phyloP scores from a whole-genome alignment of 2,888 invertebrate species.

The Stramonita haemastoma region DNA sequence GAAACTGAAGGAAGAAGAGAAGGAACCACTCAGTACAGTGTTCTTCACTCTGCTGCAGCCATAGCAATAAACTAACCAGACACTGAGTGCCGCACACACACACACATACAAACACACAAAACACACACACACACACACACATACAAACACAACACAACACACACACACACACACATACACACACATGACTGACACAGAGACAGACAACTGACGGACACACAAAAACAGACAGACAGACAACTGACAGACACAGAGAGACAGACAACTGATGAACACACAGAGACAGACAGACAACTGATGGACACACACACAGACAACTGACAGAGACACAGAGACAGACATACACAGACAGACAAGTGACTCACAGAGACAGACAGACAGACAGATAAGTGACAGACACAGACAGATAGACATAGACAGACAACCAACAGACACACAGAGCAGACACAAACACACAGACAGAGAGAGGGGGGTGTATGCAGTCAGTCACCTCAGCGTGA shows the following conservation, averaged over 20 bases:
- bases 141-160: neutral
- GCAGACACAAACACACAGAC: neutral
- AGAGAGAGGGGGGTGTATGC: neutral
- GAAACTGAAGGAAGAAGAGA: no score
- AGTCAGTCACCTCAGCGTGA: slow-evolving; percentile 94
- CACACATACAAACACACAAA: neutral
- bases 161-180: neutral
- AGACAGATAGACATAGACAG: neutral
- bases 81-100: no score
- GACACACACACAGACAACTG: neutral
- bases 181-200: neutral
- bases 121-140: neutral
- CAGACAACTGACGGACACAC: neutral
- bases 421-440: neutral
- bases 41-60: neutral
- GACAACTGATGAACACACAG: neutral
- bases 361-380: neutral
- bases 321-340: neutral
- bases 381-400: neutral
- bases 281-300: neutral
- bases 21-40: no score
- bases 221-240: neutral
- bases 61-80: neutral
- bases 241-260: neutral
- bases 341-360: neutral